Percentiles rank a stretch among this genome's conserved stretches.
Evolutionary conservation across 2,113 vertebrate species (phyloP).

Genomic region (Pycnonotus jocosus): DNA sequence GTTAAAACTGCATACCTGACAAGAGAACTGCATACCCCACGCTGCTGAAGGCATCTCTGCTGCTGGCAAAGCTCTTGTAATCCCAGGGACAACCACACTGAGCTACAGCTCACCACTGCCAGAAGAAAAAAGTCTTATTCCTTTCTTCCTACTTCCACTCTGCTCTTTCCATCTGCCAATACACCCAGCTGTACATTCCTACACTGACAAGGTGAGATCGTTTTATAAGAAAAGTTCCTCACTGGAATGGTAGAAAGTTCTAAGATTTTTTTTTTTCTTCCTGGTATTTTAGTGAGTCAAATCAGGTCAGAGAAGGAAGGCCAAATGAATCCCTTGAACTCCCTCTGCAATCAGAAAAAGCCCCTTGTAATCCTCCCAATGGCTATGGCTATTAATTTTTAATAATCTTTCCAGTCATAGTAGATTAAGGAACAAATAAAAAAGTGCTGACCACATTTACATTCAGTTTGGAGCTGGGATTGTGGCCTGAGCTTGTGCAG

Average conservation of each 20-base stretch:
- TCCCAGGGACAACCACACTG: accelerated
- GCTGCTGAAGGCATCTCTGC: neutral
- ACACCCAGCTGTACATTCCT: neutral
- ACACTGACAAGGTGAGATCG: neutral
- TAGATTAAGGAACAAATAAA: neutral
- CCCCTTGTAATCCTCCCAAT: neutral
- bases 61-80: neutral
- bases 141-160: neutral
- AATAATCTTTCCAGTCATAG: neutral
- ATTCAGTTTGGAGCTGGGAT: neutral
- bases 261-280: neutral
- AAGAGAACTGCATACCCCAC: neutral
- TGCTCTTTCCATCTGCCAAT: neutral
- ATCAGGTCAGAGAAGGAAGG: neutral
- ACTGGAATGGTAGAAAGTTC: neutral
- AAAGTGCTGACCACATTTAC: neutral
- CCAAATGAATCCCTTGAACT: neutral
- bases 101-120: neutral
- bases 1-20: neutral
- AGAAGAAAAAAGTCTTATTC: neutral
- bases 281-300: neutral
- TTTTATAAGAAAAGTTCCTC: neutral
- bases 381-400: neutral
- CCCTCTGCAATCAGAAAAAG: neutral
- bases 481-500: neutral